These are phyloP conservation scores for Strix aluco DNA, from an alignment of 2,113 vertebrate genomes.

Conservation along the genomic window DNA sequence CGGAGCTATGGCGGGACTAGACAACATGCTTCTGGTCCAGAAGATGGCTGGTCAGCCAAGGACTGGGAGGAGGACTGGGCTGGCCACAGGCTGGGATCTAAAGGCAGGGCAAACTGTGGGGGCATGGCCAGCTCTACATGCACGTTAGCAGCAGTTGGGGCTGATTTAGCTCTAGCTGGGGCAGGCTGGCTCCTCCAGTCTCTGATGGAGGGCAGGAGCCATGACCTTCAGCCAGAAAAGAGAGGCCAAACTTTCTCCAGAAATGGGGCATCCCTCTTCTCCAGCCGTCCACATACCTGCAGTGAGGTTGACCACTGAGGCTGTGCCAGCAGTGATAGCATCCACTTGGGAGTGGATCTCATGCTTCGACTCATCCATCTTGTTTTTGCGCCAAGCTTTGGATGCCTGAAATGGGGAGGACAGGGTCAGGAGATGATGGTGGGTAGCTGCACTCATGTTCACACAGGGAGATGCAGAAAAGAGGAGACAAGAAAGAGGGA, in stretches of 20 bases:
- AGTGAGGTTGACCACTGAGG: constrained; percentile 96
- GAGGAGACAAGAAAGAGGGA: background rate
- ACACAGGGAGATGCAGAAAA: background rate
- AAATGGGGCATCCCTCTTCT: background rate
- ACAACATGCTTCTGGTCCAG: fast-evolving
- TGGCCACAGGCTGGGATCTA: background rate
- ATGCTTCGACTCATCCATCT: constrained; percentile 98
- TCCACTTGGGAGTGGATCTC: constrained; percentile 99
- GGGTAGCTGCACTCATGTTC: background rate
- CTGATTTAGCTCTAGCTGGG: background rate
- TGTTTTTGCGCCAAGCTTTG: constrained; percentile 97
- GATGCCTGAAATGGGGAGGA: constrained; percentile 80
- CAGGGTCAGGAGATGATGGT: background rate
- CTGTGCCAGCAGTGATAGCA: constrained; percentile 96
- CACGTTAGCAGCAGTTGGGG: fast-evolving
- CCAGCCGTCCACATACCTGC: constrained; percentile 73
- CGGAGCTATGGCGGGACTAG: fast-evolving
- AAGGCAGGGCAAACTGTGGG: background rate
- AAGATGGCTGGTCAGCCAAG: background rate
- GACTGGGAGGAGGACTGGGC: background rate
- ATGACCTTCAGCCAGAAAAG: background rate
- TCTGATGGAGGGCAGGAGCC: background rate
- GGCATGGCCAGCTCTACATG: background rate
- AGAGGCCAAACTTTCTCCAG: background rate
- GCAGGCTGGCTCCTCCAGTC: background rate